phyloP scores from a whole-genome alignment of 2,888 invertebrate genomes.

The Synergus umbraculus region DNA sequence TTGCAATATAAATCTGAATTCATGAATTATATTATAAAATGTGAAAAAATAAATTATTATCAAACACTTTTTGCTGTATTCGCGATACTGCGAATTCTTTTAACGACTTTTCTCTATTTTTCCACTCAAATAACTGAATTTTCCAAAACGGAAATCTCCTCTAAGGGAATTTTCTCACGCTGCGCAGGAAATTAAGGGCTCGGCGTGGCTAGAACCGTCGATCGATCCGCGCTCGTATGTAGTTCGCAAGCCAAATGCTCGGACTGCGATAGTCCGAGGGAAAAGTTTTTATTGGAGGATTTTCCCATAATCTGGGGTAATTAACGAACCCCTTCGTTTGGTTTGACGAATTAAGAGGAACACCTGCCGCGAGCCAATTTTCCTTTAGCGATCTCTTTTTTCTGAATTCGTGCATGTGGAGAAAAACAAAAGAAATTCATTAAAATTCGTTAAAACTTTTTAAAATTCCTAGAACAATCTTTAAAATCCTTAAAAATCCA shows the following conservation, averaged over 20 bases:
- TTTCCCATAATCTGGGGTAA: constrained; percentile 71
- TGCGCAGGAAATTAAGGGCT: constrained; percentile 41
- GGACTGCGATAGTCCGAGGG: constrained; percentile 48
- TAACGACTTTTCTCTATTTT: no score
- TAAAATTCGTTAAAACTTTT: no score
- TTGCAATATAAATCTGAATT: no score
- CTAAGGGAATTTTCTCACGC: constrained; percentile 27
- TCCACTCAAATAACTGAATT: not conserved
- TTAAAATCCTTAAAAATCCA: no score
- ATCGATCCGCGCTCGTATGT: constrained; percentile 46
- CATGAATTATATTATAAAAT: no score
- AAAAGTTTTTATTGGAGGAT: constrained; percentile 67
- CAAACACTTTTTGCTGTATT: no score
- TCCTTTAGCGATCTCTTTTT: constrained; percentile 21
- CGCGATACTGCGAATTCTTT: no score
- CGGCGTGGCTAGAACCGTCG: constrained; percentile 42
- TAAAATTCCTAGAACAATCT: no score
- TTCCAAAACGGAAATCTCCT: not conserved
- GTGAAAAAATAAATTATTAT: no score
- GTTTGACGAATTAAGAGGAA: constrained; percentile 34
- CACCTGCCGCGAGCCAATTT: constrained; percentile 42
- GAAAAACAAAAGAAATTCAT: no score
- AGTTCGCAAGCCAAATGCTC: constrained; percentile 29
- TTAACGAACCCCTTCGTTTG: constrained; percentile 61
- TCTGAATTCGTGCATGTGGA: constrained; percentile 9